Evolutionary conservation across 2,888 invertebrate species (phyloP), one percentile per base, ranked within the genome.

Genomic region (Entomobrya multifasciata): DNA sequence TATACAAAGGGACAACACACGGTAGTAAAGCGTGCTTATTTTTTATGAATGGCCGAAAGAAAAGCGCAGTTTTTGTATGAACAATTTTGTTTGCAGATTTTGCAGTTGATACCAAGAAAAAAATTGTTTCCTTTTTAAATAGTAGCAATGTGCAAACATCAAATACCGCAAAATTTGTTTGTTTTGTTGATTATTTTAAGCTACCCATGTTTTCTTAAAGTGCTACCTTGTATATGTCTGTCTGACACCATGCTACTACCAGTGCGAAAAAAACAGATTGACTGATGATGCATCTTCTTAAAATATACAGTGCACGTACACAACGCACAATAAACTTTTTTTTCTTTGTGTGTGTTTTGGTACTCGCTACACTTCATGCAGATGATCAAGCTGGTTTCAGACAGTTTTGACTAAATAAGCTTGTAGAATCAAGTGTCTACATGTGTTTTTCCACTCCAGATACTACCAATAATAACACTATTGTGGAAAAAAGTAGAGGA

Each of bases 381-480:
- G 55, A 65, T 65, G 62, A 36, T 67, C 55, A 67, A 80, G 80
- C 80, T 55, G 67, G 80, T 80, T 80, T 80, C 72, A 81, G 67
- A 49, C 62, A 13, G n/a, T 22, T 44, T 20, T 72, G 81, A 72
- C 70, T 81, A 72, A 81, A 72, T 72, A 60, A 60, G 55, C 57
- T 57, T 81, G 81, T 72, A 81, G 57, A 72, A 72, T 72, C 81
- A 67, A 67, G 81, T 81, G 81, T 81, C 60, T 81, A 81, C 81
- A 81, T 72, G 72, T 72, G 72, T 70, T 72, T 44, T 79, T 72
- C 70, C 81, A 72, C 81, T 81, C 70, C 57, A 81, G 25, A 81
- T 81, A 72, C 44, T 41, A 27, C 44, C 22, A 57, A 47, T 72
- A 72, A 36, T 30, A 41, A 55, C 36, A 4, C 17, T 8, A 41